Base-by-base conservation (phyloP, 2,113 vertebrate species). In the Hystrix cristata region DNA sequence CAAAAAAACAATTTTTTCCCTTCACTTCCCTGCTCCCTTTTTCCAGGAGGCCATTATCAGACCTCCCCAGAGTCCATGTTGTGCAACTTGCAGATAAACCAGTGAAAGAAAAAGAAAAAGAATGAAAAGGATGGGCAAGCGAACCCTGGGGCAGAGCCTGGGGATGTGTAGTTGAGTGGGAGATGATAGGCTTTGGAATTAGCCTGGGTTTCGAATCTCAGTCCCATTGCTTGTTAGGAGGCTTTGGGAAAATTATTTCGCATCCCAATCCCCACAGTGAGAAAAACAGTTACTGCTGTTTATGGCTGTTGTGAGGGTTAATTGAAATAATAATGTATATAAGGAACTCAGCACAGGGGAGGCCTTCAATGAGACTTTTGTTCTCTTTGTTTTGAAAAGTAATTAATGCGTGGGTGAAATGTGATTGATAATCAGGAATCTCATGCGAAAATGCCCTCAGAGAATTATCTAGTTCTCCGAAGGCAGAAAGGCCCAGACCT, bases 41-140 rank as follows among this genome's bases (percentile, higher is more conserved):
- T 94, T 51, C 90, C 84, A 51, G 7, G 46, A 95, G 79, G 74
- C 80, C 69, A 62, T 51, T 92, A 84, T 91, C 92, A 96, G 84
- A 31, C 87, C 96, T 91, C 93, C 95, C 96, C 51, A 72, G 82
- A 92, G 92, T 90, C 90, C 79, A 59, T 57, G 93, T 93, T 97
- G 29, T 0, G 72, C 96, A 98, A 97, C 82, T 95, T 97, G 95
- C 80, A 91, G 1, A 0, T 96, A 86, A 93, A 96, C 88, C 95
- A 96, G 96, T 97, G 91, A 97, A 96, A 97, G 55, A 34, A 74
- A 94, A 94, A 91, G 95, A 94, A 97, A 97, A 93, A 82, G 96
- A 97, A 96, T 96, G 82, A 67, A 94, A 93, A 79, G 76, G 91
- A 82, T n/a, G 57, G 62, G 93, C 76, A 79, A 81, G 43, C 13